These are phyloP conservation scores for Gonocerus acuteangulatus DNA, from an alignment of 2,888 invertebrate species.

Conservation along the genomic window DNA sequence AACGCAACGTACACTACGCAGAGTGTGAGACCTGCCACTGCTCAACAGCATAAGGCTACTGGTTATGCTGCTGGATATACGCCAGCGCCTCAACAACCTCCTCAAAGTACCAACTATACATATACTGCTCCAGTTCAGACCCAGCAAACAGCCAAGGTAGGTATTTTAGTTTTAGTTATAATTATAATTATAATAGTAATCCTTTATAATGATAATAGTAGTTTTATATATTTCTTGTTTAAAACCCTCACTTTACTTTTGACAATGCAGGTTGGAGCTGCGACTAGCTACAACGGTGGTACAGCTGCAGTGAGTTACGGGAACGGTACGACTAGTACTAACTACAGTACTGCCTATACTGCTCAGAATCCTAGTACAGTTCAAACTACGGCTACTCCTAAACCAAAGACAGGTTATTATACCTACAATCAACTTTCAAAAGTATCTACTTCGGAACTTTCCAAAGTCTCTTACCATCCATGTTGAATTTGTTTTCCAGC, in stretches of 20 bases:
- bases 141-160: constrained; percentile 31
- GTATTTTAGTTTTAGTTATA: neutral
- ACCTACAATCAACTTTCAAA: no score
- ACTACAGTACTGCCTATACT: constrained; percentile 33
- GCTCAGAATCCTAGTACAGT: constrained; percentile 33
- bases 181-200: neutral
- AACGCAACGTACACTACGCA: constrained; percentile 63
- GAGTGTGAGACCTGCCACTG: constrained; percentile 44
- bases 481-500: no score
- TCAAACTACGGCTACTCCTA: constrained; percentile 33
- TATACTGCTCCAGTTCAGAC: constrained; percentile 43
- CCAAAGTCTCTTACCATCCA: no score
- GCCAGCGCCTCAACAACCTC: constrained; percentile 38
- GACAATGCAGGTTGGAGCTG: constrained; percentile 19
- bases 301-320: constrained; percentile 32
- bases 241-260: neutral
- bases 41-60: constrained; percentile 35
- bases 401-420: constrained; percentile 41
- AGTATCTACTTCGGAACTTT: neutral
- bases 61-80: constrained; percentile 36
- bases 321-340: constrained; percentile 29
- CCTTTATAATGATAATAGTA: no score
- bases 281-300: constrained; percentile 29
- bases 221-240: no score
- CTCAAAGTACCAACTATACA: constrained; percentile 53